These are phyloP conservation scores for Phalacrocorax carbo DNA, from an alignment of 2,113 vertebrate genomes.

Conservation along the genomic window DNA sequence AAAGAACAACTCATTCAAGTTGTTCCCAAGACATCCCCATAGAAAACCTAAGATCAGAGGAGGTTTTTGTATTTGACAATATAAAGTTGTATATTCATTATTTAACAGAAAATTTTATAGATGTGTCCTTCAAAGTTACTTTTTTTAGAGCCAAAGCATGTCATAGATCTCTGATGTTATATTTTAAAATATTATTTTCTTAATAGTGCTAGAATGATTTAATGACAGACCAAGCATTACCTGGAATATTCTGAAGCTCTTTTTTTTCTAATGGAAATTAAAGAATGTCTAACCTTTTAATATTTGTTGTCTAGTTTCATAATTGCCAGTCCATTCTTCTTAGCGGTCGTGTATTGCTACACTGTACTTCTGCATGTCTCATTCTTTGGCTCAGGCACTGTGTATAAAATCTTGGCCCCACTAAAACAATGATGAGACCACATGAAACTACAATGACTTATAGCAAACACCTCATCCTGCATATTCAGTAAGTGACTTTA, in stretches of 20 bases:
- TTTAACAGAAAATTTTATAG: background rate
- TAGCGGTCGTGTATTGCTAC: background rate
- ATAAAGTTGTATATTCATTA: background rate
- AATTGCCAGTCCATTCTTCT: background rate
- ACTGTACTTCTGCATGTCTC: background rate
- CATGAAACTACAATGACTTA: background rate
- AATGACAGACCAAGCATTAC: background rate
- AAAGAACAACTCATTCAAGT: conserved; percentile 15
- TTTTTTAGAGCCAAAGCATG: background rate
- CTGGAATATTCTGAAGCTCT: background rate
- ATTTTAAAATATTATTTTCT: background rate
- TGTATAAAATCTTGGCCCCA: background rate
- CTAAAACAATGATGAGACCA: background rate
- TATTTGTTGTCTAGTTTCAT: background rate
- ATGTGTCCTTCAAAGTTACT: background rate
- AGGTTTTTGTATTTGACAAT: background rate
- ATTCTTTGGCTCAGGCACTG: background rate
- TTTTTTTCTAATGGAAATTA: background rate
- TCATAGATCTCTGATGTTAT: background rate
- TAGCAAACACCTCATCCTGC: background rate
- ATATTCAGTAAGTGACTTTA: background rate
- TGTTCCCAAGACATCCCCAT: background rate
- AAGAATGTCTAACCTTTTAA: background rate
- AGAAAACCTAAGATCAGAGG: background rate
- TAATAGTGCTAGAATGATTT: background rate